These are phyloP conservation scores for Aphelocoma californica DNA, from an alignment of 2,797 vertebrate genomes.

Conservation along the genomic window DNA sequence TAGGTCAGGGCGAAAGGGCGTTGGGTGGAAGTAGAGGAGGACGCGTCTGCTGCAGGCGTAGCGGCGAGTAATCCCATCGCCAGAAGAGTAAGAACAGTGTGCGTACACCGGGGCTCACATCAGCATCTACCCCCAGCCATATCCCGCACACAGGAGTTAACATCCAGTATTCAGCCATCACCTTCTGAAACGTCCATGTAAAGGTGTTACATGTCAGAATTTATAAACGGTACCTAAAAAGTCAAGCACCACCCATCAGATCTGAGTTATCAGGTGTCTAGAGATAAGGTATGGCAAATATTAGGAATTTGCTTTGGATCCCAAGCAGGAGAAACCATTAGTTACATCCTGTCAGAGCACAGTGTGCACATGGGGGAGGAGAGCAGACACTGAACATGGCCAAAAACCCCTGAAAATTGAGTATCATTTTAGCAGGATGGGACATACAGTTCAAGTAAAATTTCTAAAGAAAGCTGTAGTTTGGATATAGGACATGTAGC, in stretches of 20 bases:
- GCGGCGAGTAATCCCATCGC: accelerated
- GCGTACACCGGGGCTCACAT: accelerated
- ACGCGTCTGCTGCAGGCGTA: neutral
- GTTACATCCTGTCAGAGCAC: neutral
- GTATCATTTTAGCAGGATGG: neutral
- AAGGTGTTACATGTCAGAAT: neutral
- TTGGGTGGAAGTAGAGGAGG: accelerated
- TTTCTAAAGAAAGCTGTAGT: neutral
- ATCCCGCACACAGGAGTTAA: neutral
- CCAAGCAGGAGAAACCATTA: neutral
- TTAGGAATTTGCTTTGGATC: neutral
- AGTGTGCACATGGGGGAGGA: accelerated
- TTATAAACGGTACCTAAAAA: neutral
- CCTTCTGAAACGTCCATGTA: neutral
- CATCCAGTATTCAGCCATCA: neutral
- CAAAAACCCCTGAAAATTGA: neutral
- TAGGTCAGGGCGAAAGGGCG: accelerated
- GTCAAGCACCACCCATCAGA: neutral
- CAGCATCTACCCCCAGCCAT: neutral
- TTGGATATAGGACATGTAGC: neutral
- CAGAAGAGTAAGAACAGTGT: accelerated
- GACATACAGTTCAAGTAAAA: neutral
- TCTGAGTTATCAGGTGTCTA: neutral
- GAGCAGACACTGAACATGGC: accelerated
- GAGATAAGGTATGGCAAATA: conserved; percentile 6